These are phyloP conservation scores for Zaprionus inermis DNA, from an alignment of 1,140 invertebrate genomes.

Conservation along the genomic window DNA sequence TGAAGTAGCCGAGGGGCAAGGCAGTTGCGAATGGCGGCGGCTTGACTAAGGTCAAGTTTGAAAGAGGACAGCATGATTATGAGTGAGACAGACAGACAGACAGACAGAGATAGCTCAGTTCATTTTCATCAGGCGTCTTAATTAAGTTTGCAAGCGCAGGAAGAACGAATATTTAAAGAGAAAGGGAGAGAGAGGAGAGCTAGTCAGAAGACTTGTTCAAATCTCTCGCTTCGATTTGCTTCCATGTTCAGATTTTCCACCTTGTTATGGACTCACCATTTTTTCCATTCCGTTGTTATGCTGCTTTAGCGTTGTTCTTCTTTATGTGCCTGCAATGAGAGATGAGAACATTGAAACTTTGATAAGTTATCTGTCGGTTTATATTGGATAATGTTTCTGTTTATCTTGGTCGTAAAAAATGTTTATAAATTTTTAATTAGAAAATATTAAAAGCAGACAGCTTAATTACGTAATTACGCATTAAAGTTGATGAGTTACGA, in stretches of 20 bases:
- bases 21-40: constrained; percentile 1
- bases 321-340: constrained; percentile 57
- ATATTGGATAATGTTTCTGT: constrained; percentile 4
- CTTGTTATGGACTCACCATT: constrained; percentile 66
- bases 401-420: constrained; percentile 37
- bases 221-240: background rate
- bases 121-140: constrained; percentile 12
- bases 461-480: constrained; percentile 74
- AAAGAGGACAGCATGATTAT: constrained; percentile 28
- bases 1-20: constrained; percentile 62
- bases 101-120: too few species aligned
- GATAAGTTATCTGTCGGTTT: constrained; percentile 65
- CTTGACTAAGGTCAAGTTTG: constrained; percentile 62
- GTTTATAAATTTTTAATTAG: constrained; percentile 72
- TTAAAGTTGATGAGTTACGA: constrained; percentile 50
- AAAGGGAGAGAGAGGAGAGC: too few species aligned
- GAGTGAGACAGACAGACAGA: constrained; percentile 5
- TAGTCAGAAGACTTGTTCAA: too few species aligned
- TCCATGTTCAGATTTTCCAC: too few species aligned
- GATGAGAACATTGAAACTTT: constrained; percentile 21
- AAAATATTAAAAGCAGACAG: constrained; percentile 70
- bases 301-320: constrained; percentile 35
- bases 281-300: constrained; percentile 73
- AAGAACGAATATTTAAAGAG: background rate
- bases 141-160: constrained; percentile 19